Evolutionary conservation across 1,140 invertebrate genomes (phyloP).

Genomic region (Eulimnadia texana): DNA sequence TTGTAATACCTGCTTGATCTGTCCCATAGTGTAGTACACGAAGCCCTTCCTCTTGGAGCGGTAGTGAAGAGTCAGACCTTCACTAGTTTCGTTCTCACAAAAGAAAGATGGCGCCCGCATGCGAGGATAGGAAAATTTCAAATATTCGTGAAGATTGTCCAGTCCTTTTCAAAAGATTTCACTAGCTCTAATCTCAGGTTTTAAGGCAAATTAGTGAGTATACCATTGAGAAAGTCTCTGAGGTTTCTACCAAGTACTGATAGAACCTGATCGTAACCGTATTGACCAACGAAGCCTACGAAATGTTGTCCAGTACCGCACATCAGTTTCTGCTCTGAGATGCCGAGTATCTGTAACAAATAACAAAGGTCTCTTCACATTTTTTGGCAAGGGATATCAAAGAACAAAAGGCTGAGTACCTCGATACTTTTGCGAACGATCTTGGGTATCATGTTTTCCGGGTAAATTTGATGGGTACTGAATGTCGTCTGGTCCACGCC

Average conservation of each 20-base stretch:
- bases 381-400: neutral
- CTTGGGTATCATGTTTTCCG: conserved; percentile 69
- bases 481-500: conserved; percentile 72
- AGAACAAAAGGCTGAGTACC: conserved; percentile 33
- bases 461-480: conserved; percentile 81
- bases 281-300: conserved; percentile 80
- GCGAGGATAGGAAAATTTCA: conserved; percentile 89
- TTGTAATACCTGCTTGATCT: conserved; percentile 59
- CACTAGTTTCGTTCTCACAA: conserved; percentile 80
- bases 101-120: conserved; percentile 89
- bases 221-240: conserved; percentile 85
- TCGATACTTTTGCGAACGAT: conserved; percentile 69
- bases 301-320: conserved; percentile 82
- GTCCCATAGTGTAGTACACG: conserved; percentile 92
- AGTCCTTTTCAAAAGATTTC: conserved; percentile 32
- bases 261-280: conserved; percentile 81
- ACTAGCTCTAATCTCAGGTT: no score
- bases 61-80: conserved; percentile 80
- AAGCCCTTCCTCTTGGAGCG: conserved; percentile 81
- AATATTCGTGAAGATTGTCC: conserved; percentile 92
- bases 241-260: conserved; percentile 82
- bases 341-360: conserved; percentile 52
- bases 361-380: no score
- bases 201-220: conserved; percentile 12
- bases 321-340: conserved; percentile 72